These are phyloP conservation scores for Actinemys pallida DNA, from an alignment of 2,113 vertebrate species.

Conservation along the genomic window DNA sequence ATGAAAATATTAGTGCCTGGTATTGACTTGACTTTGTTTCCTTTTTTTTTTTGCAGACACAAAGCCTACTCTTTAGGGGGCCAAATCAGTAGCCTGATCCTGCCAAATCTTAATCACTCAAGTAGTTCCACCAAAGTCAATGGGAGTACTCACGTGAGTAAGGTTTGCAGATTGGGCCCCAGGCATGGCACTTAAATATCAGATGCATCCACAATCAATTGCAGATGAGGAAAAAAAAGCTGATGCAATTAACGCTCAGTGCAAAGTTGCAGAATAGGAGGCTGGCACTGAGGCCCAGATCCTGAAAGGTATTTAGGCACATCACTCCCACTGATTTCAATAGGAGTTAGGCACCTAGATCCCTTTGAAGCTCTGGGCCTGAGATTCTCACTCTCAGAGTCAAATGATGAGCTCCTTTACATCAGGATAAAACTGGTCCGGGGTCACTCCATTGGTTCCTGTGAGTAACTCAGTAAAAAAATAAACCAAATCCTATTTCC, in stretches of 20 bases:
- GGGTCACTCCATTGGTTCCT: neutral
- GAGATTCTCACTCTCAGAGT: neutral
- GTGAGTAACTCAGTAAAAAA: neutral
- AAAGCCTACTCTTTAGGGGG: fast-evolving
- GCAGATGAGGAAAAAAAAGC: neutral
- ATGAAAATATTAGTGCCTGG: neutral
- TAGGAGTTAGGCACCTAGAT: neutral
- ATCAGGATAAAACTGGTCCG: neutral
- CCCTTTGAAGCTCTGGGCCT: neutral
- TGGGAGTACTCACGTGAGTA: neutral
- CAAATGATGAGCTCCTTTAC: neutral
- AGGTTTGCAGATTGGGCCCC: neutral
- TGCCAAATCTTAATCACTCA: neutral
- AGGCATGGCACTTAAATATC: neutral
- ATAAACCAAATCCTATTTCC: neutral
- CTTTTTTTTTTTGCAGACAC: neutral
- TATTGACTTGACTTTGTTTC: neutral
- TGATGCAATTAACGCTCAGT: fast-evolving
- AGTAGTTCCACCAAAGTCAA: neutral
- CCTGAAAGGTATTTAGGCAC: neutral
- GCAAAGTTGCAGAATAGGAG: neutral
- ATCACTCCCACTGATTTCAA: neutral
- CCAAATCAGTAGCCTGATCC: neutral
- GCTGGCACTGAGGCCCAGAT: neutral
- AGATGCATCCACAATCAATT: neutral